Conservation (phyloP, 2,888 invertebrate genomes). For the Drosophila cracens region DNA sequence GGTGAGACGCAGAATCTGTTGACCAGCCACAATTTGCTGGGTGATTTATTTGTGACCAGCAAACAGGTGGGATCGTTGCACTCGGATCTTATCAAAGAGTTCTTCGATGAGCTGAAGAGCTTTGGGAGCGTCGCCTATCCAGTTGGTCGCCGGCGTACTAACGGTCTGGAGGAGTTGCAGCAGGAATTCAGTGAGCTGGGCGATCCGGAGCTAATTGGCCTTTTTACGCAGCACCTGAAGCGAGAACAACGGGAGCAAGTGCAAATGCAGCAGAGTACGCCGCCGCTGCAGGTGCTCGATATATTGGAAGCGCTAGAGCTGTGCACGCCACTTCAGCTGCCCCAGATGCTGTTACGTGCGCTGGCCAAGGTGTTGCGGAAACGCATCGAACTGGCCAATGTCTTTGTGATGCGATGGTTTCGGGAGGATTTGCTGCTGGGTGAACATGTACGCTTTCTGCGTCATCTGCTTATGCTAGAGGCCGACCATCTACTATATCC, state of each 20-base stretch:
- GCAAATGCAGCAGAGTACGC: not conserved
- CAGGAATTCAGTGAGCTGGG: not conserved
- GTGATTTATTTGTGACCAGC: conserved; percentile 72
- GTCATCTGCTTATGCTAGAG: conserved; percentile 86
- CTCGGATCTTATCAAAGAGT: conserved; percentile 68
- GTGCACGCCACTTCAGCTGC: conserved; percentile 81
- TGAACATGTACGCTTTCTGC: conserved; percentile 85
- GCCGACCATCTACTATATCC: conserved; percentile 86
- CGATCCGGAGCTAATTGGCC: conserved; percentile 38
- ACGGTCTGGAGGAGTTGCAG: not conserved
- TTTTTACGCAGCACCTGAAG: conserved; percentile 47
- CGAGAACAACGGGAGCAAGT: not conserved
- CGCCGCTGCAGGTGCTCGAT: not conserved
- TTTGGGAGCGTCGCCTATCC: conserved; percentile 63
- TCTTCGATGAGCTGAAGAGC: conserved; percentile 61
- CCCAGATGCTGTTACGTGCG: conserved; percentile 84
- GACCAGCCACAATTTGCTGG: conserved; percentile 78
- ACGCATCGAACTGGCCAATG: conserved; percentile 84
- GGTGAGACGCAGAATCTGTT: conserved; percentile 82
- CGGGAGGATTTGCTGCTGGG: conserved; percentile 85
- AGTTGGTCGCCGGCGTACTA: conserved; percentile 48
- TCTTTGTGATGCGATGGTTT: conserved; percentile 86
- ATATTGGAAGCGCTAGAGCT: conserved; percentile 33
- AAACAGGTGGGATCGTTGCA: conserved; percentile 73
- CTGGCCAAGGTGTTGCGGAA: conserved; percentile 84